Conservation (phyloP, 2,888 invertebrate genomes). For the Lathronympha strigana region DNA sequence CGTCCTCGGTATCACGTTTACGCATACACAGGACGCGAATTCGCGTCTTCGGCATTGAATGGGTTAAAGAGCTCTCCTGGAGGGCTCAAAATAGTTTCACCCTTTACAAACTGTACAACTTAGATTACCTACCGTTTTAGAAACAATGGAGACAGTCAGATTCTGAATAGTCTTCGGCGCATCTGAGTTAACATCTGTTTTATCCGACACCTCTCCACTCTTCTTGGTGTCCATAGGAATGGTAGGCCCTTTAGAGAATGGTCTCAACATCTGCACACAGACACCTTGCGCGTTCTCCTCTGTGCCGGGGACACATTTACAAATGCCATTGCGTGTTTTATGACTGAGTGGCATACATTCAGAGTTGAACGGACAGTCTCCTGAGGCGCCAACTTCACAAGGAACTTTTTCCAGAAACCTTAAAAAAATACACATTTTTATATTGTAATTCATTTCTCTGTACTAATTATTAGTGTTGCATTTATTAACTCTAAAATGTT, state of each 20-base stretch:
- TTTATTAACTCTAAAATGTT: no score
- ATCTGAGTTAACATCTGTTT: slow-evolving; percentile 63
- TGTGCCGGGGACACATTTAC: slow-evolving; percentile 88
- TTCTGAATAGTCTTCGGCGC: slow-evolving; percentile 85
- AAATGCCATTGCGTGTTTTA: slow-evolving; percentile 87
- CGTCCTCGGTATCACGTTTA: no score
- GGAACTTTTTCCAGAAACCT: slow-evolving; percentile 77
- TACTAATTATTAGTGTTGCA: no score
- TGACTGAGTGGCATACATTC: slow-evolving; percentile 84
- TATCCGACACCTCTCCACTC: slow-evolving; percentile 58
- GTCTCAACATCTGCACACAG: slow-evolving; percentile 65
- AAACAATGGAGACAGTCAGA: slow-evolving; percentile 89
- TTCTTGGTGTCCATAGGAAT: slow-evolving; percentile 68
- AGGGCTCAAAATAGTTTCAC: no score
- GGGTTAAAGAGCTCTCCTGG: no score
- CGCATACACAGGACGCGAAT: no score
- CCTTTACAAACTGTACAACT: no score
- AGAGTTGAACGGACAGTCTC: slow-evolving; percentile 87
- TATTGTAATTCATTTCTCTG: no score
- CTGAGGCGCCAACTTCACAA: slow-evolving; percentile 85
- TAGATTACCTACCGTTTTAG: slow-evolving; percentile 87
- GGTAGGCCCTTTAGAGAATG: slow-evolving; percentile 74
- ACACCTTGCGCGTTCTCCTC: slow-evolving; percentile 70
- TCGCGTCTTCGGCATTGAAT: no score
- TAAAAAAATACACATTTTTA: background rate